A percentile compares a stretch with the other conserved stretches of the same genome.
Conservation (phyloP, 2,888 invertebrate species). For the Biston stratarius region DNA sequence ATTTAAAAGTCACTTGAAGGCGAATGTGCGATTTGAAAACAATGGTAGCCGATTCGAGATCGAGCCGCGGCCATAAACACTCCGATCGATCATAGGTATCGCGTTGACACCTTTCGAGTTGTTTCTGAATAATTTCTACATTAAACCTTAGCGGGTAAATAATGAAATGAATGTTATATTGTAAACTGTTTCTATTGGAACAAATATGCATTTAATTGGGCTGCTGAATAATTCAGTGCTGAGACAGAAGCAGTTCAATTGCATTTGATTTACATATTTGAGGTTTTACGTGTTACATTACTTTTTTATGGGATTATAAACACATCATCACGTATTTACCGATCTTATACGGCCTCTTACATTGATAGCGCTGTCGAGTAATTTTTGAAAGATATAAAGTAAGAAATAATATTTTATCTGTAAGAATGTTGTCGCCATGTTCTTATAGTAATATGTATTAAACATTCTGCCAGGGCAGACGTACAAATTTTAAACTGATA, state of each 20-base stretch:
- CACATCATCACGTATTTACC: slow-evolving; percentile 8
- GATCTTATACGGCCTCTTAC: not conserved
- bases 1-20: slow-evolving; percentile 12
- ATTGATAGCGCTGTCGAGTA: not conserved
- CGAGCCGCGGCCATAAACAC: slow-evolving; percentile 55
- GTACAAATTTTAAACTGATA: too few relatives aligned
- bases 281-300: slow-evolving; percentile 47
- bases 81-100: slow-evolving; percentile 57
- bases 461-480: too few relatives aligned
- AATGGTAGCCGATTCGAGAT: slow-evolving; percentile 49
- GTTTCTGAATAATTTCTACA: slow-evolving; percentile 32
- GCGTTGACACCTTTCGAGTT: slow-evolving; percentile 54
- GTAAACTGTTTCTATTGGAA: slow-evolving; percentile 28
- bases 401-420: too few relatives aligned
- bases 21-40: slow-evolving; percentile 16
- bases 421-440: too few relatives aligned
- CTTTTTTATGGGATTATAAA: slow-evolving; percentile 50
- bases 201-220: slow-evolving; percentile 38
- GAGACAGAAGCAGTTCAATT: slow-evolving; percentile 17
- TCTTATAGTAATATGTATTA: too few relatives aligned
- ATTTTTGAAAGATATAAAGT: too few relatives aligned
- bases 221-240: slow-evolving; percentile 37
- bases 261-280: slow-evolving; percentile 31
- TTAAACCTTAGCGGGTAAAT: slow-evolving; percentile 27
- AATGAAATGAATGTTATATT: slow-evolving; percentile 23